Conservation (phyloP, 37 sponge, comb jelly and placozoan species). For the Theonella swinhoei region DNA sequence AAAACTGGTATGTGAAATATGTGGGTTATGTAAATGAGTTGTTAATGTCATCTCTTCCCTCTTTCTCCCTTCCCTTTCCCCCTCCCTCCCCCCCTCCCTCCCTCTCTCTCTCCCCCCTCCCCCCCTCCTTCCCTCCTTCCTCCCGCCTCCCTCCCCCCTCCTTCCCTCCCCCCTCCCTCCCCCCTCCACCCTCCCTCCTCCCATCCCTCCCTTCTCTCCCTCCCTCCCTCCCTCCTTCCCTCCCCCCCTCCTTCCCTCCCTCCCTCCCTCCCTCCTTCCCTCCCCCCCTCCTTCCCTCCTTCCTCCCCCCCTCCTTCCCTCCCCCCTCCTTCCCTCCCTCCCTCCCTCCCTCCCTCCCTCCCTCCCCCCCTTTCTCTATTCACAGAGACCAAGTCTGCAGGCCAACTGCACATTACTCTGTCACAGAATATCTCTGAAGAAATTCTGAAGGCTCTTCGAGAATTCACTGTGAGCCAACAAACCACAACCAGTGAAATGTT, state of each 20-base stretch:
- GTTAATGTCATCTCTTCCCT: neutral
- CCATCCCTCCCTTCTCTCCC: no score
- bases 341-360: neutral
- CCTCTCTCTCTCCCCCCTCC: no score
- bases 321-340: neutral
- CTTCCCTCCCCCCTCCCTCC: neutral
- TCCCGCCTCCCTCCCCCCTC: neutral
- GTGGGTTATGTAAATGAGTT: no score
- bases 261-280: neutral
- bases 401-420: constrained; percentile 54
- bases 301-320: neutral
- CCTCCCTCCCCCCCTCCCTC: neutral
- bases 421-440: constrained; percentile 76
- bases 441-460: constrained; percentile 56
- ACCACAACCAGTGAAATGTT: neutral
- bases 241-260: neutral
- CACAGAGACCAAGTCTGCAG: constrained; percentile 76
- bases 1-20: constrained; percentile 37
- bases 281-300: no score
- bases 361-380: no score
- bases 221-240: neutral
- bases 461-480: constrained; percentile 29
- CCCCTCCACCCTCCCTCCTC: no score
- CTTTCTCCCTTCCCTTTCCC: neutral
- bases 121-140: no score